phyloP scores from a whole-genome alignment of 2,113 vertebrate species.

The Gallinago undulata region DNA sequence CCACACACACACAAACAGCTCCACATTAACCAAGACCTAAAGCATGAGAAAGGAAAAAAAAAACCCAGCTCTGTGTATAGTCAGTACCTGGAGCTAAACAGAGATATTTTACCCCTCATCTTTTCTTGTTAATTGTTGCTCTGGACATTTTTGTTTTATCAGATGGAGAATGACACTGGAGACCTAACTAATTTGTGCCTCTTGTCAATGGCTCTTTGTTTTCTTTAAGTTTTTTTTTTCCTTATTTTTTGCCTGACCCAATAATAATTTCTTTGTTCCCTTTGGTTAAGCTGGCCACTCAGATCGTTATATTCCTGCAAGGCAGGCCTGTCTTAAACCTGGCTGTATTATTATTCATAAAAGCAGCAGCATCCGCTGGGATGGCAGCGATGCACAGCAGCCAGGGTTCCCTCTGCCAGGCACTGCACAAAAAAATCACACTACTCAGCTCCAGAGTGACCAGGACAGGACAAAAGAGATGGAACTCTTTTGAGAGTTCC shows the following conservation, averaged over 20 bases:
- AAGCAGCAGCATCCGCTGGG: background rate
- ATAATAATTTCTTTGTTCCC: conserved; percentile 44
- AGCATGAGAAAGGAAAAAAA: background rate
- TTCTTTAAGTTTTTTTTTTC: background rate
- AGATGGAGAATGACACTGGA: conserved; percentile 47
- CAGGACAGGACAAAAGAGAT: background rate
- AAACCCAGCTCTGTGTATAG: background rate
- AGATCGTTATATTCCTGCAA: background rate
- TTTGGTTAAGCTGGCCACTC: background rate
- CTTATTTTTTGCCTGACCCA: background rate
- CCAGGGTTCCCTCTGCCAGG: background rate
- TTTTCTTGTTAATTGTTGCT: conserved; percentile 25
- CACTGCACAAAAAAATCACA: background rate
- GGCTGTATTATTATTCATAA: background rate
- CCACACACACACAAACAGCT: background rate
- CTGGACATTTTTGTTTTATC: conserved; percentile 62
- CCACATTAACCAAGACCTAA: background rate
- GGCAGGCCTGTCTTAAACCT: background rate
- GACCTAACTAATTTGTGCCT: conserved; percentile 13
- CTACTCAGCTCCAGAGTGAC: background rate
- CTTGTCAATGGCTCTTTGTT: conserved; percentile 59
- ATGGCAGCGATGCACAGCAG: background rate
- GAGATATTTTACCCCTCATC: background rate
- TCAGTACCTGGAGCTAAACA: background rate
- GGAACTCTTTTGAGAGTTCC: background rate